Percentiles rank a stretch among this genome's conserved stretches.
These are phyloP conservation scores for Euschistus heros DNA, from an alignment of 1,140 invertebrate species.

Conservation along the genomic window DNA sequence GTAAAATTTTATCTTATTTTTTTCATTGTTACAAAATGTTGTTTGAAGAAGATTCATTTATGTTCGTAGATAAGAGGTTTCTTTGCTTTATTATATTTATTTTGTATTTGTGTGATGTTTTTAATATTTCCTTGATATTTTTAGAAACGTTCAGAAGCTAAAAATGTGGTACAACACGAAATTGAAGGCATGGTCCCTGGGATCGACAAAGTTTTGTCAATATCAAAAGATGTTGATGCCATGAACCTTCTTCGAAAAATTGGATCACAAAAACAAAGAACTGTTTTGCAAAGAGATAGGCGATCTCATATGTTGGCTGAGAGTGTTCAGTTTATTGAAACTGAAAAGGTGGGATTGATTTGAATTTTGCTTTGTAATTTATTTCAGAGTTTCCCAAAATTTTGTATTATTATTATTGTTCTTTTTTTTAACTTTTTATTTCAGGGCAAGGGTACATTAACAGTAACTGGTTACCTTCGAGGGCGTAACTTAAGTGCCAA, in stretches of 20 bases:
- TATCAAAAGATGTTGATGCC: conserved; percentile 66
- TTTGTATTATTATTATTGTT: neutral
- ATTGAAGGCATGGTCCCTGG: conserved; percentile 69
- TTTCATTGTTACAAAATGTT: too few species aligned
- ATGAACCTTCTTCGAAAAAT: conserved; percentile 67
- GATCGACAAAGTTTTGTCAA: conserved; percentile 58
- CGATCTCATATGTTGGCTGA: conserved; percentile 75
- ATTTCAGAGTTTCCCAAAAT: neutral
- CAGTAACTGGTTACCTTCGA: conserved; percentile 75
- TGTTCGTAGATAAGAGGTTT: neutral
- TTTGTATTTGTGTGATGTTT: neutral
- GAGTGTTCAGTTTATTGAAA: conserved; percentile 53
- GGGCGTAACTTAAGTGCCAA: conserved; percentile 75
- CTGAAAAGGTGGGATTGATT: conserved; percentile 35
- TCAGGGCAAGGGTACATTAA: conserved; percentile 53
- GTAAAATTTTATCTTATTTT: neutral
- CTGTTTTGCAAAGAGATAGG: conserved; percentile 60
- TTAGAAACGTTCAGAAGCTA: conserved; percentile 58
- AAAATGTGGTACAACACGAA: conserved; percentile 61
- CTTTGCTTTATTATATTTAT: neutral
- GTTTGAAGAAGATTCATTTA: too few species aligned
- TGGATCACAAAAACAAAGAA: conserved; percentile 67
- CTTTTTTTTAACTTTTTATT: conserved; percentile 24
- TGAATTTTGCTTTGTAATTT: too few species aligned
- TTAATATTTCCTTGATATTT: conserved; percentile 21